Conservation (phyloP, 2,113 vertebrate species). For the Panthera leo region DNA sequence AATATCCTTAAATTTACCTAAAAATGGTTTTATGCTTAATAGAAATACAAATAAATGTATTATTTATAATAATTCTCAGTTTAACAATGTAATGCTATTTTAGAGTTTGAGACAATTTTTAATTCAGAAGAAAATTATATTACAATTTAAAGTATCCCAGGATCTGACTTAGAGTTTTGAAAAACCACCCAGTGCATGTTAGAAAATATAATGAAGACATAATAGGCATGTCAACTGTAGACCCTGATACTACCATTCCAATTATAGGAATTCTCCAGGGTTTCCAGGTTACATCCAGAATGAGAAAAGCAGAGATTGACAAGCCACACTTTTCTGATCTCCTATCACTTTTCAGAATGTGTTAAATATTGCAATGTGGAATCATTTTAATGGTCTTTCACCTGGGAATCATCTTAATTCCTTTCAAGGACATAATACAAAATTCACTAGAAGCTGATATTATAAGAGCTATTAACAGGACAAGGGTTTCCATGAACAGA, state of each 20-base stretch:
- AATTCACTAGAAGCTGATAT: conserved; percentile 66
- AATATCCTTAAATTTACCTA: neutral
- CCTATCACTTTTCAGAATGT: conserved; percentile 40
- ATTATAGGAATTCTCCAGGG: neutral
- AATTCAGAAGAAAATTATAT: neutral
- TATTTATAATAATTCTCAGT: neutral
- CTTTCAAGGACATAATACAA: conserved; percentile 63
- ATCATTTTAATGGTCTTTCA: conserved; percentile 45
- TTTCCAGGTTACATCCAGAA: neutral
- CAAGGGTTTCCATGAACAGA: neutral
- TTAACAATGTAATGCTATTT: neutral
- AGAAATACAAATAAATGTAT: neutral
- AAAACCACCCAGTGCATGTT: neutral
- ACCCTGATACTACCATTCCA: neutral
- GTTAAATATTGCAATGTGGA: conserved; percentile 56
- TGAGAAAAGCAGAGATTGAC: neutral
- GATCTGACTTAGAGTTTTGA: neutral
- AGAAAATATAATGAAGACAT: conserved; percentile 28
- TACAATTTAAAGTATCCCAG: conserved; percentile 12
- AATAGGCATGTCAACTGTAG: neutral
- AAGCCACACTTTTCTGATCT: conserved; percentile 44
- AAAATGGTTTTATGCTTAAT: neutral
- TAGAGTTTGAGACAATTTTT: neutral
- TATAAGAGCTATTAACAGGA: conserved; percentile 55
- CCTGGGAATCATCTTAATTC: conserved; percentile 62